Percentiles rank a stretch among this genome's conserved stretches.
Conservation (phyloP, 2,113 vertebrate genomes). For the Amazona guildingii region DNA sequence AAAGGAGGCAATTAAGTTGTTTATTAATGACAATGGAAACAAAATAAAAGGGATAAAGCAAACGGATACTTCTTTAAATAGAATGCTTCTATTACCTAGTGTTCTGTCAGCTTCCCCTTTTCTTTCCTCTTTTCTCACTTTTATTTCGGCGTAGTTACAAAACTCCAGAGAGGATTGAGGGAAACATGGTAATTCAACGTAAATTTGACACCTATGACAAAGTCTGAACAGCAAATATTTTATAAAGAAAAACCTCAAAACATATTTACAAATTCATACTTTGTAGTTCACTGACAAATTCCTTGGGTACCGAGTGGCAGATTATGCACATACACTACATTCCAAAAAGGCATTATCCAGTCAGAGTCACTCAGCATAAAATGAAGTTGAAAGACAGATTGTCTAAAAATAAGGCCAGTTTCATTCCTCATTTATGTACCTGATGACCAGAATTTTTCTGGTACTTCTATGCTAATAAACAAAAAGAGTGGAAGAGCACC, state of each 20-base stretch:
- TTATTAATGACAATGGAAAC: slow-evolving; percentile 36
- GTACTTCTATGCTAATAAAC: slow-evolving; percentile 22
- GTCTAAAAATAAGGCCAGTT: slow-evolving; percentile 68
- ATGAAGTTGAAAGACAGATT: slow-evolving; percentile 61
- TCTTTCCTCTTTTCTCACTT: neutral
- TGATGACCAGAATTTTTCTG: neutral
- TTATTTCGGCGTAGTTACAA: slow-evolving; percentile 48
- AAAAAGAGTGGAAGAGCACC: slow-evolving; percentile 53
- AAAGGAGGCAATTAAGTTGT: slow-evolving; percentile 15
- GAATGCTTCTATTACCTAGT: neutral
- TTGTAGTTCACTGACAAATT: slow-evolving; percentile 39
- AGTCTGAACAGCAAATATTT: slow-evolving; percentile 56
- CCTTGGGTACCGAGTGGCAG: slow-evolving; percentile 15
- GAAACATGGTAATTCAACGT: slow-evolving; percentile 46
- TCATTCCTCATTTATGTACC: slow-evolving; percentile 1
- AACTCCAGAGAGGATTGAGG: slow-evolving; percentile 40
- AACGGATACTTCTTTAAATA: slow-evolving; percentile 26
- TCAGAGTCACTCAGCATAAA: slow-evolving; percentile 37
- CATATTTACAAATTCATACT: slow-evolving; percentile 71
- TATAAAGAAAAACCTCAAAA: slow-evolving; percentile 42
- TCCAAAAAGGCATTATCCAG: slow-evolving; percentile 62
- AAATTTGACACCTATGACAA: slow-evolving; percentile 60
- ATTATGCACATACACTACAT: slow-evolving; percentile 32
- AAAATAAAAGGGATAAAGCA: slow-evolving; percentile 18
- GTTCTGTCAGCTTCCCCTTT: neutral